phyloP scores from a whole-genome alignment of 2,797 vertebrate species.

The Trematomus bernacchii region DNA sequence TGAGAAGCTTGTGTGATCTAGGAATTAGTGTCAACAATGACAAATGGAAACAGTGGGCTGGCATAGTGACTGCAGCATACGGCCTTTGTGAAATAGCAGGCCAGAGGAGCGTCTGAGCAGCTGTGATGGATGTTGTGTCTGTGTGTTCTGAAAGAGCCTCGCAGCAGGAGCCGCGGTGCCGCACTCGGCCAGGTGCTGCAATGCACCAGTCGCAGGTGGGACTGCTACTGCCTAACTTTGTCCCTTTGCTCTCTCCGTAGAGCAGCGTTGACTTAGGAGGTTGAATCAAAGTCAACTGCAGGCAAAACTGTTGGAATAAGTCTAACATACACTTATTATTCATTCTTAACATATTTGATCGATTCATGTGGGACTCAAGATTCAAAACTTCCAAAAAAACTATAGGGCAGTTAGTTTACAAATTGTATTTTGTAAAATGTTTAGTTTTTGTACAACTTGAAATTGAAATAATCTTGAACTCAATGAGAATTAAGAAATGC shows the following conservation, averaged over 20 bases:
- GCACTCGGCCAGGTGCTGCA: slow-evolving; percentile 79
- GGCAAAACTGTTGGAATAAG: neutral
- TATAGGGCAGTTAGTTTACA: too few relatives aligned
- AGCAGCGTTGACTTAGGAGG: slow-evolving; percentile 28
- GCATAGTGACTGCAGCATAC: slow-evolving; percentile 62
- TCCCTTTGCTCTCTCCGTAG: slow-evolving; percentile 20
- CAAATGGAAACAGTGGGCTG: slow-evolving; percentile 52
- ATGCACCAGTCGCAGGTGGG: slow-evolving; percentile 81
- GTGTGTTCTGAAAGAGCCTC: slow-evolving; percentile 75
- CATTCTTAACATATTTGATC: neutral
- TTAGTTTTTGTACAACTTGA: too few relatives aligned
- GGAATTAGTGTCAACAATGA: slow-evolving; percentile 53
- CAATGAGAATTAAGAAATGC: too few relatives aligned
- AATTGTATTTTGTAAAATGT: too few relatives aligned
- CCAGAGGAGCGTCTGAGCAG: slow-evolving; percentile 58
- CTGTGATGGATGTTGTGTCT: slow-evolving; percentile 78
- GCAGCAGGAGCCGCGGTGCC: slow-evolving; percentile 68
- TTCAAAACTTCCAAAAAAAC: too few relatives aligned
- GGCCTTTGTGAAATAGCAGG: slow-evolving; percentile 50
- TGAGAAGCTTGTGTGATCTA: slow-evolving; percentile 47
- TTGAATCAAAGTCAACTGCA: neutral
- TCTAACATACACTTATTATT: neutral
- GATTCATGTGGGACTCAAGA: too few relatives aligned
- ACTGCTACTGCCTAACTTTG: slow-evolving; percentile 58
- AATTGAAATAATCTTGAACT: too few relatives aligned